Percentiles rank a stretch among this genome's conserved stretches.
Conservation (phyloP, 2,888 invertebrate species). For the Calameuta filiformis region DNA sequence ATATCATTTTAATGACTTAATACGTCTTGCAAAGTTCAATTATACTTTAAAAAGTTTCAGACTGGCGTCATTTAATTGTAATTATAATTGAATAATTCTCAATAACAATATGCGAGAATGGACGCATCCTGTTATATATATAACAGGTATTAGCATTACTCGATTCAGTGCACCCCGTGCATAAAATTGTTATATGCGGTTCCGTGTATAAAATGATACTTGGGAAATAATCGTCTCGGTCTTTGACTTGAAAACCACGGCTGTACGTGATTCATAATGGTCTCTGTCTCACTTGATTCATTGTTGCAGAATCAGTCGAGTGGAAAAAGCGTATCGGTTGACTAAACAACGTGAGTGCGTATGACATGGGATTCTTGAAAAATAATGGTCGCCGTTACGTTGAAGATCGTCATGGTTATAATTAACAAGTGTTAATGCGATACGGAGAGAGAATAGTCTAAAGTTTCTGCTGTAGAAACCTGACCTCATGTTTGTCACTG, state of each 20-base stretch:
- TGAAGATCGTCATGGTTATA: neutral
- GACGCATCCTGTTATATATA: neutral
- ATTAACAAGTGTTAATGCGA: neutral
- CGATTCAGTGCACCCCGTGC: neutral
- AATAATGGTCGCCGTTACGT: neutral
- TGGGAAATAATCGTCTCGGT: neutral
- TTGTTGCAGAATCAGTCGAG: constrained; percentile 7
- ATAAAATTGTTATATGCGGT: neutral
- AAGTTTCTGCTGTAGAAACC: neutral
- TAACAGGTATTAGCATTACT: neutral
- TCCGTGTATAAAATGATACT: neutral
- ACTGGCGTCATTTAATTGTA: neutral
- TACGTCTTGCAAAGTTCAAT: neutral
- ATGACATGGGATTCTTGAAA: neutral
- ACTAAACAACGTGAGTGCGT: constrained; percentile 5
- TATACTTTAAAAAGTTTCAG: too few relatives aligned
- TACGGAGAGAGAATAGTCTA: neutral
- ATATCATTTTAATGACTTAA: neutral
- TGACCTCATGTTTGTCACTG: neutral
- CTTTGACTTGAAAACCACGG: constrained; percentile 3
- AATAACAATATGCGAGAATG: neutral
- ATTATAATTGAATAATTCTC: neutral
- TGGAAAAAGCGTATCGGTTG: constrained; percentile 17
- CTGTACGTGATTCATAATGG: constrained; percentile 3
- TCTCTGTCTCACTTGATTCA: neutral